Evolutionary conservation across 1,140 invertebrate genomes (phyloP).

Genomic region (Oscheius sp.): DNA sequence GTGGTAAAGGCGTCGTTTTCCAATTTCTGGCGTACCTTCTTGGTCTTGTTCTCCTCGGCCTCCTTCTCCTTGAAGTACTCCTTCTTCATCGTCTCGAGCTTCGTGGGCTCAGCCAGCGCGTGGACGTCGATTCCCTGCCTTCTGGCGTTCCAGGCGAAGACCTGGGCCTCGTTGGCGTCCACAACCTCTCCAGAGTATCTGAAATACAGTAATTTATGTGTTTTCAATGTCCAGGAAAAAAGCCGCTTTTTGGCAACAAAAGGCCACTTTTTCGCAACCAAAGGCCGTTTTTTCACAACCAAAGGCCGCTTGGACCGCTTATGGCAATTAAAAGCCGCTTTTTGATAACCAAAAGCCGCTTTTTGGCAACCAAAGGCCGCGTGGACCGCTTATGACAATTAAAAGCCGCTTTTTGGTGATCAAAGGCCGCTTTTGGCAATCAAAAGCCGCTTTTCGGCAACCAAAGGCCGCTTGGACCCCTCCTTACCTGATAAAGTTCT

Average conservation of each 20-base stretch:
- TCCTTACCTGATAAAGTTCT: conserved; percentile 84
- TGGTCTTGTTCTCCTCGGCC: conserved; percentile 81
- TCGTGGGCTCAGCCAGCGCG: conserved; percentile 92
- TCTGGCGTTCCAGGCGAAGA: conserved; percentile 97
- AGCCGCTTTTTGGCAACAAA: too few species aligned
- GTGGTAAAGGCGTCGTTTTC: conserved; percentile 63
- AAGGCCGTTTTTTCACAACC: too few species aligned
- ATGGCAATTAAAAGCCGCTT: too few species aligned
- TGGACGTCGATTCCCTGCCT: conserved; percentile 81
- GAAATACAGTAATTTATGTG: conserved; percentile 68
- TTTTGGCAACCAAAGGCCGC: too few species aligned
- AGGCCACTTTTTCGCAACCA: too few species aligned
- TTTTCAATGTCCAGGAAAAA: background rate
- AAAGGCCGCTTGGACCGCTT: too few species aligned
- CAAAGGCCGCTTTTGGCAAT: too few species aligned
- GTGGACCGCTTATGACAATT: too few species aligned
- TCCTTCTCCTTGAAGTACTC: conserved; percentile 86
- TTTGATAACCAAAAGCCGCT: too few species aligned
- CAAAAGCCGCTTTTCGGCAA: too few species aligned
- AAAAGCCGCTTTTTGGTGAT: too few species aligned
- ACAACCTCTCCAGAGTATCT: conserved; percentile 88
- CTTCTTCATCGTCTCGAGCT: conserved; percentile 83
- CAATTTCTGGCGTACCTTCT: conserved; percentile 69
- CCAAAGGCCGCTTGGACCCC: too few species aligned
- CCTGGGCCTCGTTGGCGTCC: conserved; percentile 82